phyloP scores from a whole-genome alignment of 1,140 invertebrate species.

The Melanaphis sacchari region DNA sequence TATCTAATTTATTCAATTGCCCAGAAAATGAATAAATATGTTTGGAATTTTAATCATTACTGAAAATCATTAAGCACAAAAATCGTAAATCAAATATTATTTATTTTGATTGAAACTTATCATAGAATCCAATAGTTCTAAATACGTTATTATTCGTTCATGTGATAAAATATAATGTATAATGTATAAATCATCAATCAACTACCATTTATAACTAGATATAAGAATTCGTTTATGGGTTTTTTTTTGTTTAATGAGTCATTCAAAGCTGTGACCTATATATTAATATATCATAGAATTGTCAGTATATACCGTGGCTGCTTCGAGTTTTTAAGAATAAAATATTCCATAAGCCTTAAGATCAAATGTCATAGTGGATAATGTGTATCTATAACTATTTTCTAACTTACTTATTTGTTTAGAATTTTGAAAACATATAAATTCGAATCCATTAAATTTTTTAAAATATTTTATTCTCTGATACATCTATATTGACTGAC shows the following conservation, averaged over 20 bases:
- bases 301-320: not conserved
- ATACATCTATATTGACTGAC: not conserved
- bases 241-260: constrained; percentile 3
- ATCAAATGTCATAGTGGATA: not conserved
- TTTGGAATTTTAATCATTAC: not conserved
- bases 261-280: constrained; percentile 20
- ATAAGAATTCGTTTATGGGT: not conserved
- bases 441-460: not conserved
- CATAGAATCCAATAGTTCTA: not conserved
- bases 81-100: not conserved
- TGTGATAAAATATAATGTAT: not conserved
- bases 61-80: not conserved
- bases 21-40: too few species aligned
- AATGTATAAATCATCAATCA: not conserved
- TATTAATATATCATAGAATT: not conserved
- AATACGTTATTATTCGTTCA: not conserved
- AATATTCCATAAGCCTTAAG: not conserved
- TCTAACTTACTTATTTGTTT: not conserved
- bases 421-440: not conserved
- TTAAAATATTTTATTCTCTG: not conserved
- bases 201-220: not conserved
- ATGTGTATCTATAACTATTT: not conserved
- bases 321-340: not conserved
- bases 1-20: too few species aligned
- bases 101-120: not conserved